phyloP scores from a whole-genome alignment of 2,888 invertebrate genomes.

The Athripsodes cinereus region DNA sequence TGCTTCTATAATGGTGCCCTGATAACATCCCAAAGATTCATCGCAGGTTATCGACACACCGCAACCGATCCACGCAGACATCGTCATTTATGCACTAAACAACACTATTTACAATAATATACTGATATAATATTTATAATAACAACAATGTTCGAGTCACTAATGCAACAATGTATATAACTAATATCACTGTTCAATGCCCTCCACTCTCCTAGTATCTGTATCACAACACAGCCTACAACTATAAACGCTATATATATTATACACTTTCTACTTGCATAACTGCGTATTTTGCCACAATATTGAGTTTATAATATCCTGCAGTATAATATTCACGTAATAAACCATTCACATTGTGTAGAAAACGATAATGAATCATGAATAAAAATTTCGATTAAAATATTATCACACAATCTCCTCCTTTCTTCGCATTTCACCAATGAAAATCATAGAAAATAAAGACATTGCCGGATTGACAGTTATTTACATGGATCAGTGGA shows the following conservation, averaged over 20 bases:
- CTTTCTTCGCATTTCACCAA: slow-evolving; percentile 2
- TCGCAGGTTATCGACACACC: slow-evolving; percentile 80
- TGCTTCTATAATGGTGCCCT: slow-evolving; percentile 69
- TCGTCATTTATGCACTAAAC: slow-evolving; percentile 28
- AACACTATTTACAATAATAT: neutral
- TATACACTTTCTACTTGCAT: too few species aligned
- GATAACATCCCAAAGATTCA: slow-evolving; percentile 71
- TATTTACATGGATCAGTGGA: neutral
- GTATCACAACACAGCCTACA: too few species aligned
- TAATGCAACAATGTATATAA: too few species aligned
- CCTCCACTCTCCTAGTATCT: too few species aligned
- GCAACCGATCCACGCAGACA: slow-evolving; percentile 67
- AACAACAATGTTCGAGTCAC: too few species aligned
- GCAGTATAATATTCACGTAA: too few species aligned
- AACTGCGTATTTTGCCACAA: too few species aligned
- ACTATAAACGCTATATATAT: too few species aligned
- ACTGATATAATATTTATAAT: too few species aligned
- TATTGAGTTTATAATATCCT: too few species aligned
- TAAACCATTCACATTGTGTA: neutral
- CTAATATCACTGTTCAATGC: too few species aligned
- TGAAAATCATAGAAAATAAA: neutral
- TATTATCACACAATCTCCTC: neutral
- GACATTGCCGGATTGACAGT: neutral
- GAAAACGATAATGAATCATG: neutral
- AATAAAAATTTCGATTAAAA: neutral